Conservation (phyloP, 2,888 invertebrate species). For the Teleogryllus oceanicus region DNA sequence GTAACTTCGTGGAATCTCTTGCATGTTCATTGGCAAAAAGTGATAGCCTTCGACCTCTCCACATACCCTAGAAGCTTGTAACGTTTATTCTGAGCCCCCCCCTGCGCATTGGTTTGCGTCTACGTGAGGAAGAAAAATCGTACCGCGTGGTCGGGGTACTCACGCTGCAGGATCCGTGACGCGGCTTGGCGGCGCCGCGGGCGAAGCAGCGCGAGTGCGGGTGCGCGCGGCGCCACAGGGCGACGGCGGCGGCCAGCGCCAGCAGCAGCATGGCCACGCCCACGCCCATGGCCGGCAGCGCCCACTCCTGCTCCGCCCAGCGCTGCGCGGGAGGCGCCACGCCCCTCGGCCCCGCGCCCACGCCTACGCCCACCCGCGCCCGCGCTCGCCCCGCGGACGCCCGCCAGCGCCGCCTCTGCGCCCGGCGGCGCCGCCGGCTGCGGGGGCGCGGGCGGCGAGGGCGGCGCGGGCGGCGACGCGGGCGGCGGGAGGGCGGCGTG, state of each 20-base stretch:
- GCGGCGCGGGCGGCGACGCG: neutral
- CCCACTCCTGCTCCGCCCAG: constrained; percentile 19
- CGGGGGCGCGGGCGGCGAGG: neutral
- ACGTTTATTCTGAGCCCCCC: too few species aligned
- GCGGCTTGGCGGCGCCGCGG: constrained; percentile 27
- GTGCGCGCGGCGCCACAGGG: neutral
- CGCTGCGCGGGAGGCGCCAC: neutral
- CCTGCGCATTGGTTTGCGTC: too few species aligned
- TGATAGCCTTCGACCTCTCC: too few species aligned
- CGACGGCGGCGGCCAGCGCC: neutral
- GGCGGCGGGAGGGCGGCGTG: neutral
- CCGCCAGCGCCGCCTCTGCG: neutral
- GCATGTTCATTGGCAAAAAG: too few species aligned
- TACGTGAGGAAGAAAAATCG: too few species aligned
- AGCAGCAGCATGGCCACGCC: neutral
- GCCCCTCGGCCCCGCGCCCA: neutral
- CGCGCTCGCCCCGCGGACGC: neutral
- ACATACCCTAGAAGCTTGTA: too few species aligned
- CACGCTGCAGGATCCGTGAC: constrained; percentile 33
- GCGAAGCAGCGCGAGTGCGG: constrained; percentile 29
- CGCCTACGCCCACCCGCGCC: neutral
- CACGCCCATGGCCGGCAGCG: neutral
- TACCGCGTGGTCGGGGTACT: constrained; percentile 4
- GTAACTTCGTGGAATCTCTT: too few species aligned
- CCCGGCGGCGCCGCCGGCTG: neutral